Percentiles rank a stretch among this genome's conserved stretches.
These are phyloP conservation scores for Zaprionus ornatus DNA, from an alignment of 1,140 invertebrate species.

Conservation along the genomic window DNA sequence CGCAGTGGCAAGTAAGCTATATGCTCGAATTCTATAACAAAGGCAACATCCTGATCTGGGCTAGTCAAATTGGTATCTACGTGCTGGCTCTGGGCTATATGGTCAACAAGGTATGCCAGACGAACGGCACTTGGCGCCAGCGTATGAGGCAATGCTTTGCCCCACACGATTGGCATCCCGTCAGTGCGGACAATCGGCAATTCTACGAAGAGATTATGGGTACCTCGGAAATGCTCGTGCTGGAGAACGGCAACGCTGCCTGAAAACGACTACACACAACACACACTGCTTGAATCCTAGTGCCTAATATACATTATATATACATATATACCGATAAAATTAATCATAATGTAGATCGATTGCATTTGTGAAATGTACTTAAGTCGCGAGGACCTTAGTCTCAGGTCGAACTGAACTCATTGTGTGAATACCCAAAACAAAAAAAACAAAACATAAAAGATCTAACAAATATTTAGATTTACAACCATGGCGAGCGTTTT, in stretches of 20 bases:
- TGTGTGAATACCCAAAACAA: slow-evolving; percentile 39
- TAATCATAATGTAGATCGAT: slow-evolving; percentile 2
- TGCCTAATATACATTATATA: slow-evolving; percentile 50
- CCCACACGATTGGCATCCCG: slow-evolving; percentile 82
- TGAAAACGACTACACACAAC: slow-evolving; percentile 3
- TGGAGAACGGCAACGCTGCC: slow-evolving; percentile 58
- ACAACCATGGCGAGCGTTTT: slow-evolving; percentile 24
- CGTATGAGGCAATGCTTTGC: slow-evolving; percentile 69
- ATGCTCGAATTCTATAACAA: slow-evolving; percentile 38
- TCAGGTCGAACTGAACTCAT: slow-evolving; percentile 55
- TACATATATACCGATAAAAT: background rate
- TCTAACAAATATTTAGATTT: slow-evolving; percentile 14
- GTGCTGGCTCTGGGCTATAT: slow-evolving; percentile 62
- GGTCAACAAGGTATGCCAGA: slow-evolving; percentile 68
- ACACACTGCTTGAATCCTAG: slow-evolving; percentile 42
- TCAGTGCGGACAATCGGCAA: slow-evolving; percentile 72
- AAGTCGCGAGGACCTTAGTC: slow-evolving; percentile 33
- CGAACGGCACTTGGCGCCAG: slow-evolving; percentile 58
- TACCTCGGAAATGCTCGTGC: slow-evolving; percentile 79
- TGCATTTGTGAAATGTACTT: slow-evolving; percentile 43
- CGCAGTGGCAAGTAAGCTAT: slow-evolving; percentile 51
- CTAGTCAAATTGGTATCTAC: slow-evolving; percentile 65
- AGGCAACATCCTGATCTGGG: slow-evolving; percentile 43
- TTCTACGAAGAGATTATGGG: slow-evolving; percentile 81
- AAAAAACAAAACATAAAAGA: background rate